Conservation (phyloP, 2,113 vertebrate species). For the Nothocercus nigrocapillus region DNA sequence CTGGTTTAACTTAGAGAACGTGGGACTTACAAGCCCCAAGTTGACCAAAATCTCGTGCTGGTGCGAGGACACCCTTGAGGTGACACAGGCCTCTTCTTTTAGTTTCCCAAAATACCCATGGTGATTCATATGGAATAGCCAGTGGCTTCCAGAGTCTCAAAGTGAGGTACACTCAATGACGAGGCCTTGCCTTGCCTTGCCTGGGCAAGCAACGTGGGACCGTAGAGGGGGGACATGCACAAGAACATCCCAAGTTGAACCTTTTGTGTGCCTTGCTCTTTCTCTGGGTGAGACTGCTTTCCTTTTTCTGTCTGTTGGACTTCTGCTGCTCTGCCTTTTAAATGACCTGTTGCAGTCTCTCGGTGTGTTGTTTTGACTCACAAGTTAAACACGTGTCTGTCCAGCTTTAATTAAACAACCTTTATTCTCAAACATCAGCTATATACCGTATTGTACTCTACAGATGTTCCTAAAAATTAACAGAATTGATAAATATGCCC, state of each 20-base stretch:
- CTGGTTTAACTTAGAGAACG: neutral
- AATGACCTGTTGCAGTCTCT: accelerated
- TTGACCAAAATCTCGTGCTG: neutral
- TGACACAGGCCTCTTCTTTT: neutral
- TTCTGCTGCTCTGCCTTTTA: neutral
- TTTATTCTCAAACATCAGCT: neutral
- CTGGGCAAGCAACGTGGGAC: neutral
- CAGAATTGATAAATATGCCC: neutral
- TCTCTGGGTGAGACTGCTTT: neutral
- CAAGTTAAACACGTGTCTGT: neutral
- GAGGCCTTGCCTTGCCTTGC: neutral
- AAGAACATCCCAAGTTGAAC: accelerated
- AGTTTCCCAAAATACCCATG: neutral
- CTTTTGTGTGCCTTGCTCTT: neutral
- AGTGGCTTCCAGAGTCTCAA: neutral
- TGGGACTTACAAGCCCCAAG: neutral
- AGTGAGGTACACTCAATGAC: neutral
- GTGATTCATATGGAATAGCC: neutral
- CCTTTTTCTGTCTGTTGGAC: neutral
- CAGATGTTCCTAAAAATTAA: neutral
- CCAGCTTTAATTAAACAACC: neutral
- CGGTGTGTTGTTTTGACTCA: neutral
- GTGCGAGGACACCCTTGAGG: accelerated
- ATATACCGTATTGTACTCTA: neutral
- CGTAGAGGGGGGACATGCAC: accelerated